These are phyloP conservation scores for Toxotes chatareus DNA, from an alignment of 2,113 vertebrate species.

Conservation along the genomic window DNA sequence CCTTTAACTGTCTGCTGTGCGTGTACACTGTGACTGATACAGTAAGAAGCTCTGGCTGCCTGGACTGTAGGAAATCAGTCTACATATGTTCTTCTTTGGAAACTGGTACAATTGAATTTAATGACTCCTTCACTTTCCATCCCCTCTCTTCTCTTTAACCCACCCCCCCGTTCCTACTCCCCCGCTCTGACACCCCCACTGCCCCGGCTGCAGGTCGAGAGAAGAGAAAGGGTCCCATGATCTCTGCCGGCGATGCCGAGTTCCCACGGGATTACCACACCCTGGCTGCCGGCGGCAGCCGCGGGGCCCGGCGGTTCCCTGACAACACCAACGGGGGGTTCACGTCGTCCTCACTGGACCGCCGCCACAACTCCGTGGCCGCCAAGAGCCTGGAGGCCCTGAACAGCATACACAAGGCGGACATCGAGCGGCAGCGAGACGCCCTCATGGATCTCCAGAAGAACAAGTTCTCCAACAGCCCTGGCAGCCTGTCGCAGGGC, in stretches of 20 bases:
- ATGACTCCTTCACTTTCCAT: background rate
- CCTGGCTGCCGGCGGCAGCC: constrained; percentile 85
- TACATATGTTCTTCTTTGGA: too few relatives aligned
- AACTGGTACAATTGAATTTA: background rate
- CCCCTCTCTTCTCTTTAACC: background rate
- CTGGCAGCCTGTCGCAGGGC: constrained; percentile 78
- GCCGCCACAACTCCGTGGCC: constrained; percentile 91
- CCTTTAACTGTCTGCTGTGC: too few relatives aligned
- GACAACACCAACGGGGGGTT: constrained; percentile 88
- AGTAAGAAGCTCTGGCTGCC: background rate
- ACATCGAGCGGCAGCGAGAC: constrained; percentile 93
- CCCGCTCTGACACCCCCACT: background rate
- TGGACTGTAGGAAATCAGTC: background rate
- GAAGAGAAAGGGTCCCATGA: constrained; percentile 94
- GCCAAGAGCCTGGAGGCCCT: constrained; percentile 95
- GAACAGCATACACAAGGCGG: constrained; percentile 92
- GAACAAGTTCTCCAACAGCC: constrained; percentile 90
- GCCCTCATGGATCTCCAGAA: constrained; percentile 95
- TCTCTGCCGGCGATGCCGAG: constrained; percentile 96
- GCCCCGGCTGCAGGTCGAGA: constrained; percentile 87
- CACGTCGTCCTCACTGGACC: constrained; percentile 91
- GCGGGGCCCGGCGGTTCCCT: constrained; percentile 91
- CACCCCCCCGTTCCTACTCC: background rate
- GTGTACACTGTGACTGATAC: too few relatives aligned
- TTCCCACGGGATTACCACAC: constrained; percentile 96